Conservation (phyloP, 2,888 invertebrate species). For the Cistogaster globosa region DNA sequence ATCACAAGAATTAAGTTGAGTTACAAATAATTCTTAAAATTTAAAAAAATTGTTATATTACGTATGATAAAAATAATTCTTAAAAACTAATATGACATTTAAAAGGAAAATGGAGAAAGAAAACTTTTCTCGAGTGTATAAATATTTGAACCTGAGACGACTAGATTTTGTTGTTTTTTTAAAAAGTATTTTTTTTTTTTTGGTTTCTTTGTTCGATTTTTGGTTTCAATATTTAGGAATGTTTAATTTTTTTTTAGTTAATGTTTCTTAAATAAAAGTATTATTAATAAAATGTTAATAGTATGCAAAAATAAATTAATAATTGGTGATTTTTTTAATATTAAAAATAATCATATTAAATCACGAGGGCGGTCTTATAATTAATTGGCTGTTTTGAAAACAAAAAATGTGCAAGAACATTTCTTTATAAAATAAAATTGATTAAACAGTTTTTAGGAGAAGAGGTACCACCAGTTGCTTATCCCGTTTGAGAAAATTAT, state of each 20-base stretch:
- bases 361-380: constrained; percentile 1
- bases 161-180: constrained; percentile 68
- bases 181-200: neutral
- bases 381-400: neutral
- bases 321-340: constrained; percentile 24
- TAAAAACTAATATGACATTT: neutral
- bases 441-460: too few relatives aligned
- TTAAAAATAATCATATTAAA: constrained; percentile 22
- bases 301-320: constrained; percentile 40
- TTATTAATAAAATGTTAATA: constrained; percentile 25
- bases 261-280: constrained; percentile 9
- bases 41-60: too few relatives aligned
- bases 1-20: too few relatives aligned
- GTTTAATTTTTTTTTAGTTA: constrained; percentile 25
- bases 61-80: too few relatives aligned
- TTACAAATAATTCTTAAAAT: too few relatives aligned
- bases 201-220: constrained; percentile 5
- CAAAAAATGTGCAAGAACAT: too few relatives aligned
- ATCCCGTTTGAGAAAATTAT: too few relatives aligned
- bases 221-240: constrained; percentile 61
- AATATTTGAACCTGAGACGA: constrained; percentile 69
- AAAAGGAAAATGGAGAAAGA: constrained; percentile 11
- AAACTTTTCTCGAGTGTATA: constrained; percentile 39
- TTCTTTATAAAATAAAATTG: too few relatives aligned
- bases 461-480: too few relatives aligned